phyloP scores from a whole-genome alignment of 2,113 vertebrate genomes.

The Apeltes quadracus region DNA sequence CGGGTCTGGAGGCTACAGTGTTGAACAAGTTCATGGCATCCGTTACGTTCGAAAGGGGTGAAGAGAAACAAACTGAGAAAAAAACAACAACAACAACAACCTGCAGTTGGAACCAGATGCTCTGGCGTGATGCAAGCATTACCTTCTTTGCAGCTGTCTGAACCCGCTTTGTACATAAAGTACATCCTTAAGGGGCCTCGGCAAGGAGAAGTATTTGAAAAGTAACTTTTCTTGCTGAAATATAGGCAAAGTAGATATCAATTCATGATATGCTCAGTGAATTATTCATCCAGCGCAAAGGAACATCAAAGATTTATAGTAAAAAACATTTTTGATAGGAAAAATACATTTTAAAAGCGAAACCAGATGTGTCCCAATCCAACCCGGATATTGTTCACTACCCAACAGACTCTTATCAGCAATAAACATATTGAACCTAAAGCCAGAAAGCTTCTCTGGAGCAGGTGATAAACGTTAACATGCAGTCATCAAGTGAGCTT shows the following conservation, averaged over 20 bases:
- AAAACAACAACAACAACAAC: constrained; percentile 13
- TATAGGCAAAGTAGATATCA: neutral
- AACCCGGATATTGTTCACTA: neutral
- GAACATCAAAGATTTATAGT: constrained; percentile 14
- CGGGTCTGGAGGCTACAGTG: constrained; percentile 57
- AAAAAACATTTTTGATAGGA: constrained; percentile 3
- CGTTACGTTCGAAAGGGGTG: constrained; percentile 36
- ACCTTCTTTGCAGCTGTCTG: constrained; percentile 26
- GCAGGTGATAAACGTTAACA: neutral
- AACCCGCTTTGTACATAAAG: constrained; percentile 36
- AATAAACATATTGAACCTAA: constrained; percentile 2
- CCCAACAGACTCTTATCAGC: neutral
- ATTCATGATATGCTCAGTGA: neutral
- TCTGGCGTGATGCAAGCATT: constrained; percentile 37
- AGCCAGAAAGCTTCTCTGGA: neutral
- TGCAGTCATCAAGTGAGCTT: neutral
- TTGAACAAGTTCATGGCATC: constrained; percentile 61
- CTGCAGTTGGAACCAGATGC: constrained; percentile 28
- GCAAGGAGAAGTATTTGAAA: neutral
- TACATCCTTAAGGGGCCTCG: constrained; percentile 11
- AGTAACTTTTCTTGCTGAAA: neutral
- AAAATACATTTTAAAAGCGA: constrained; percentile 11
- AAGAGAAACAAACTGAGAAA: neutral
- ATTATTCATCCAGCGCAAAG: neutral
- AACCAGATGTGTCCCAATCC: neutral